A percentile compares a stretch with the other conserved stretches of the same genome.
phyloP scores from a whole-genome alignment of 1,140 invertebrate genomes.

The Cotesia typhae region DNA sequence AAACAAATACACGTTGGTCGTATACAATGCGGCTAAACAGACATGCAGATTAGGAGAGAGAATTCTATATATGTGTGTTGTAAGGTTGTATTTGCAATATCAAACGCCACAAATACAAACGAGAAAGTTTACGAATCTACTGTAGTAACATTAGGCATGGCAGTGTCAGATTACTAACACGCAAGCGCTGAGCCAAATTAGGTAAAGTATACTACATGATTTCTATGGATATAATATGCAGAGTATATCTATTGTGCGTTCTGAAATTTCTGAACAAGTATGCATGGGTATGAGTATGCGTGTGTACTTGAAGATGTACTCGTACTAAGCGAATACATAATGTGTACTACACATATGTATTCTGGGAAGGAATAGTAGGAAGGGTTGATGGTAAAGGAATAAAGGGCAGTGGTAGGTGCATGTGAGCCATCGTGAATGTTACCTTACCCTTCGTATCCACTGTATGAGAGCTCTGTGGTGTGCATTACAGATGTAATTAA shows the following conservation, averaged over 20 bases:
- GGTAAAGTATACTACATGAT: constrained; percentile 1
- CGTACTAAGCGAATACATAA: constrained; percentile 35
- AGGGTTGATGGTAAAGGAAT: constrained; percentile 2
- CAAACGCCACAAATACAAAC: constrained; percentile 7
- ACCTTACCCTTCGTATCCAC: constrained; percentile 33
- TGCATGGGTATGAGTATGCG: constrained; percentile 16
- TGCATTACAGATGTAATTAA: constrained; percentile 66
- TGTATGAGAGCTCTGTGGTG: constrained; percentile 52
- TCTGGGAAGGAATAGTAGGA: no score
- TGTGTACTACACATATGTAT: not conserved
- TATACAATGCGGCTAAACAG: constrained; percentile 41
- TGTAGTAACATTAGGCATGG: not conserved
- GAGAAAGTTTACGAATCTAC: constrained; percentile 19
- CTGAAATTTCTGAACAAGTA: constrained; percentile 3
- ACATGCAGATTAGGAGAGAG: constrained; percentile 6
- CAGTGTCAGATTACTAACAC: not conserved
- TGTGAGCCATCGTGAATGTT: constrained; percentile 26
- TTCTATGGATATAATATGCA: not conserved
- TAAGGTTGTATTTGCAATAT: not conserved
- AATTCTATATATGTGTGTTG: constrained; percentile 12
- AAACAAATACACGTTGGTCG: constrained; percentile 32
- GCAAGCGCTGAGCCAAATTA: constrained; percentile 27
- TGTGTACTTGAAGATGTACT: constrained; percentile 10
- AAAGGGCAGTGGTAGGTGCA: constrained; percentile 3
- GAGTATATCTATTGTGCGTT: not conserved